phyloP scores from a whole-genome alignment of 2,797 vertebrate genomes.

The Aulostomus chinensis region DNA sequence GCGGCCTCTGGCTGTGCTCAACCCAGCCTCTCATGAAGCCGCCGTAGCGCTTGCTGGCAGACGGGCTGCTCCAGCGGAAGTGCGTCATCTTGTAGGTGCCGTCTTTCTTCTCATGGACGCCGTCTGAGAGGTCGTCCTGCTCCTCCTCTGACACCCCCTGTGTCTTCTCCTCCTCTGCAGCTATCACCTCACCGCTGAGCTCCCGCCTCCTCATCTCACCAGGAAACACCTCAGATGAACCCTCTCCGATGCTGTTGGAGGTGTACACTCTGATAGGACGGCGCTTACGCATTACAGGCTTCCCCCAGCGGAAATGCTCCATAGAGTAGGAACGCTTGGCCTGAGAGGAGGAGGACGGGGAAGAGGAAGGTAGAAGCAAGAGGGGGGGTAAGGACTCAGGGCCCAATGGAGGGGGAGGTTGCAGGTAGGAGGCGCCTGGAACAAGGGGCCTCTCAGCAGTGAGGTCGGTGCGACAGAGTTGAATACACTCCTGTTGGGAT shows the following conservation, averaged over 20 bases:
- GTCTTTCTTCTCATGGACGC: slow-evolving; percentile 68
- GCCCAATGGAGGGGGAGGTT: slow-evolving; percentile 33
- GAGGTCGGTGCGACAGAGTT: slow-evolving; percentile 77
- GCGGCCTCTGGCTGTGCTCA: slow-evolving; percentile 84
- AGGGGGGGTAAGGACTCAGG: background rate
- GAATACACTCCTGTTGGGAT: slow-evolving; percentile 79
- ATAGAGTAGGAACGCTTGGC: too few species aligned
- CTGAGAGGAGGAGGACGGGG: slow-evolving; percentile 47
- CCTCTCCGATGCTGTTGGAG: slow-evolving; percentile 81
- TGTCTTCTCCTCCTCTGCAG: slow-evolving; percentile 2
- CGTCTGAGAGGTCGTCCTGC: background rate
- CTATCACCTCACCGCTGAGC: slow-evolving; percentile 46
- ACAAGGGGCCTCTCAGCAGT: slow-evolving; percentile 71
- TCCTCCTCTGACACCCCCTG: slow-evolving; percentile 10
- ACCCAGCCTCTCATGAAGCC: slow-evolving; percentile 90
- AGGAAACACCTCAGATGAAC: slow-evolving; percentile 78
- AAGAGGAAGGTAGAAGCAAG: slow-evolving; percentile 12
- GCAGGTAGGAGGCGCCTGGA: slow-evolving; percentile 72
- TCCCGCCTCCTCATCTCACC: slow-evolving; percentile 78
- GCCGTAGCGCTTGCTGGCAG: slow-evolving; percentile 88
- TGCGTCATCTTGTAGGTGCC: slow-evolving; percentile 81
- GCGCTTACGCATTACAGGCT: slow-evolving; percentile 85
- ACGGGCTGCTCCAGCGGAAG: slow-evolving; percentile 84
- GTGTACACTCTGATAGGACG: slow-evolving; percentile 86
- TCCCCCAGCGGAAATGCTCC: too few species aligned